Conservation (phyloP, 2,888 invertebrate genomes). For the Euphydryas editha region DNA sequence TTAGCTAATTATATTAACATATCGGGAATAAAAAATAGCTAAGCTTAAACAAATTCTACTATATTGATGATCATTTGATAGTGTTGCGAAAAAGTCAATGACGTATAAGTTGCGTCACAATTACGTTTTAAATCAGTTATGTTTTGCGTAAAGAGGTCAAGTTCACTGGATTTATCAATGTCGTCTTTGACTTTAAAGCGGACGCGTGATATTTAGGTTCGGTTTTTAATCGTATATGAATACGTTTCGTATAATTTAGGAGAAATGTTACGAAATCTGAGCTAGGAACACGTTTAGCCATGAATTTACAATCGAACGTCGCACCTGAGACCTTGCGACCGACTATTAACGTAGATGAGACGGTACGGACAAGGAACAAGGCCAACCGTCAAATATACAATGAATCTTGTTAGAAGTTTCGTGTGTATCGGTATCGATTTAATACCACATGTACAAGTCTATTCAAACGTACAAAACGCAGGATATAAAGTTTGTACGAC, state of each 20-base stretch:
- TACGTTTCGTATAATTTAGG: constrained; percentile 25
- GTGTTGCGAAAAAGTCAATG: constrained; percentile 55
- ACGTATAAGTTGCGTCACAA: constrained; percentile 62
- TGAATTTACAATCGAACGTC: constrained; percentile 63
- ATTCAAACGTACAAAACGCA: constrained; percentile 22
- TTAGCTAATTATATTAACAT: no score
- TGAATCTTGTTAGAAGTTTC: neutral
- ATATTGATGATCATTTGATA: constrained; percentile 18
- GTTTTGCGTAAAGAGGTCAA: constrained; percentile 71
- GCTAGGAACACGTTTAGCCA: constrained; percentile 42
- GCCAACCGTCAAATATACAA: constrained; percentile 7
- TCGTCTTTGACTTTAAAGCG: constrained; percentile 22
- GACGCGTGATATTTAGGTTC: constrained; percentile 16
- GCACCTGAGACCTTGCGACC: constrained; percentile 59
- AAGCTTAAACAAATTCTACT: no score
- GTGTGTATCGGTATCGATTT: constrained; percentile 4
- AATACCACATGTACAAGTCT: constrained; percentile 13
- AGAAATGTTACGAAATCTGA: constrained; percentile 45
- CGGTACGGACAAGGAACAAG: constrained; percentile 56
- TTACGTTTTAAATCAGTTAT: constrained; percentile 60
- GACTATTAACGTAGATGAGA: constrained; percentile 58
- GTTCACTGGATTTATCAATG: constrained; percentile 55
- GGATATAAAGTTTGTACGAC: constrained; percentile 29
- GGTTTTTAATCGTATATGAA: constrained; percentile 16
- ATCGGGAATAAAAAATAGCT: no score